Evolutionary conservation across 2,113 vertebrate species (phyloP).

Genomic region (Eretmochelys imbricata): DNA sequence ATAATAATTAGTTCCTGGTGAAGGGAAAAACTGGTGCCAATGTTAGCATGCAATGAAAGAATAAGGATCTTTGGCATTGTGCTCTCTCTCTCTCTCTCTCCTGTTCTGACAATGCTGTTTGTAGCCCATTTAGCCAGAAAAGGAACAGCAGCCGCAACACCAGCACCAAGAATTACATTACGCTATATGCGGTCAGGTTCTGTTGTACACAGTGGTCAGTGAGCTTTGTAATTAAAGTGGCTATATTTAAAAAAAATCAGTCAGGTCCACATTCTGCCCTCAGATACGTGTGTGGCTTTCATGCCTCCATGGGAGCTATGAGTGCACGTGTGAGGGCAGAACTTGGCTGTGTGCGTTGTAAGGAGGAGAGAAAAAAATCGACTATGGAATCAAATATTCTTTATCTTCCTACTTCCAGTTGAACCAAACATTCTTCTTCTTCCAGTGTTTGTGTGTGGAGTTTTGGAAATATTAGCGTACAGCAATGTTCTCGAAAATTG

Average conservation of each 20-base stretch:
- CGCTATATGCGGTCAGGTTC: not conserved
- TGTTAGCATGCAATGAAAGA: conserved; percentile 6
- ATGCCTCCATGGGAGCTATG: not conserved
- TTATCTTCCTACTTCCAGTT: not conserved
- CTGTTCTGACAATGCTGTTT: not conserved
- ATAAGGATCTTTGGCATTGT: not conserved
- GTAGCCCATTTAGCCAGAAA: accelerated
- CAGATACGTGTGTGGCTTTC: conserved; percentile 2
- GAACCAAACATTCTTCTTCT: not conserved
- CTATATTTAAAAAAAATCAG: not conserved
- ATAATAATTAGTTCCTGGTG: conserved; percentile 27
- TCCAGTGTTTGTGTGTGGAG: not conserved
- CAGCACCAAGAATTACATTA: not conserved
- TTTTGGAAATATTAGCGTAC: not conserved
- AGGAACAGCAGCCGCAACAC: accelerated
- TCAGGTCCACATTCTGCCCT: not conserved
- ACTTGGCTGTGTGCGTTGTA: not conserved
- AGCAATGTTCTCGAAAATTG: not conserved
- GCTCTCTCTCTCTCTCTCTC: not conserved
- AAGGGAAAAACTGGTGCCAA: conserved; percentile 3
- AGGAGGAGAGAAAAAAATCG: not conserved
- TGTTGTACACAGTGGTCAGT: not conserved
- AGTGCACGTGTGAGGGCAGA: not conserved
- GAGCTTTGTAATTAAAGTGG: conserved; percentile 47
- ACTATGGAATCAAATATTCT: not conserved